Conservation (phyloP, 37 sponge, comb jelly and placozoan species). For the Haliclona indistincta region DNA sequence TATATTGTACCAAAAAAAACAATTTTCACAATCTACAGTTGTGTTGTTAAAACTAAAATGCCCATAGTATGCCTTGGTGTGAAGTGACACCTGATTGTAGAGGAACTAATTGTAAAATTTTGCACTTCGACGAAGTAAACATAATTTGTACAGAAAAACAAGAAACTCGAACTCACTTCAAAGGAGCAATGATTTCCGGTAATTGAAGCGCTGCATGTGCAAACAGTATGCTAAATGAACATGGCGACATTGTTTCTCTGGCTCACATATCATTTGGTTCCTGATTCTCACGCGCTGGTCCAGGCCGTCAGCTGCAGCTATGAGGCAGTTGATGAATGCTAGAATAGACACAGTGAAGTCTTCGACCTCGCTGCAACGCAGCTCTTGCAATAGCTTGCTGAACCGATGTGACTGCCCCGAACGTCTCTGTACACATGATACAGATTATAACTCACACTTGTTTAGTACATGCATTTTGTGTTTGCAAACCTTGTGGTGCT, state of each 20-base stretch:
- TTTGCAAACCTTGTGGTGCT: conserved; percentile 69
- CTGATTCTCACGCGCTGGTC: conserved; percentile 49
- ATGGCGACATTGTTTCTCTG: too few relatives aligned
- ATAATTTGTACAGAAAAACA: not conserved
- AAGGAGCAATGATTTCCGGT: conserved; percentile 31
- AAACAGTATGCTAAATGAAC: too few relatives aligned
- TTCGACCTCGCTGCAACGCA: conserved; percentile 49
- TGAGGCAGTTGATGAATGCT: conserved; percentile 87
- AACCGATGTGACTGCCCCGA: conserved; percentile 65
- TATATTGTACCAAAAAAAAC: too few relatives aligned
- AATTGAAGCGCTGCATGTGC: conserved; percentile 58
- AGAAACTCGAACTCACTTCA: conserved; percentile 20
- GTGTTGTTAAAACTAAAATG: not conserved
- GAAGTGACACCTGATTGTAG: too few relatives aligned
- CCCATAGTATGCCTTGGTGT: not conserved
- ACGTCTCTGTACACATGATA: conserved; percentile 35
- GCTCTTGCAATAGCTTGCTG: conserved; percentile 75
- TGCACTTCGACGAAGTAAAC: too few relatives aligned
- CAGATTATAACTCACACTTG: not conserved
- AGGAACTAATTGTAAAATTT: too few relatives aligned
- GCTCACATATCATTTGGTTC: conserved; percentile 69
- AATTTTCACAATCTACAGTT: not conserved
- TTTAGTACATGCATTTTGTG: not conserved
- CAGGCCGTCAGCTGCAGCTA: conserved; percentile 43
- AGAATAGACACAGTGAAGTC: conserved; percentile 61